Conservation (phyloP, 2,888 invertebrate genomes). For the Hemithea aestivaria region DNA sequence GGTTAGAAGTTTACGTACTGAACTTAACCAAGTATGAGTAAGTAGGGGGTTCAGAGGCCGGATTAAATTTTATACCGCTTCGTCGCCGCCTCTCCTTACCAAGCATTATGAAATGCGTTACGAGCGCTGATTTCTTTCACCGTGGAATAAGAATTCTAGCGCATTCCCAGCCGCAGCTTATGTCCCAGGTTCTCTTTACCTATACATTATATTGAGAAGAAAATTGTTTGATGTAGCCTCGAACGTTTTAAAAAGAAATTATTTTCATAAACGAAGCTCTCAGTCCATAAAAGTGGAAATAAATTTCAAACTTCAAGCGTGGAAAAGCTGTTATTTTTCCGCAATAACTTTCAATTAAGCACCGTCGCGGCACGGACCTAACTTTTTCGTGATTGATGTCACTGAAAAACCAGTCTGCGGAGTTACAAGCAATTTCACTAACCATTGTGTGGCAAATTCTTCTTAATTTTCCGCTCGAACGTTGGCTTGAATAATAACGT, state of each 20-base stretch:
- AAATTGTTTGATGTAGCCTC: background rate
- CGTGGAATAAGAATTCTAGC: slow-evolving; percentile 35
- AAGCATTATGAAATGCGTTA: slow-evolving; percentile 38
- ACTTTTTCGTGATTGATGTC: slow-evolving; percentile 44
- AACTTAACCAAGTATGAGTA: no score
- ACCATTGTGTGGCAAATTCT: slow-evolving; percentile 54
- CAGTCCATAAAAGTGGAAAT: slow-evolving; percentile 24
- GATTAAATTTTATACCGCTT: slow-evolving; percentile 42
- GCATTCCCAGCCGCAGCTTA: slow-evolving; percentile 7
- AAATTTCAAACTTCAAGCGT: slow-evolving; percentile 23
- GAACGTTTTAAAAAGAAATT: background rate
- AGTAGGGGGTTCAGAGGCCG: slow-evolving; percentile 7
- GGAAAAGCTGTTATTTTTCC: slow-evolving; percentile 26
- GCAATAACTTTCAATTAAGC: slow-evolving; percentile 46
- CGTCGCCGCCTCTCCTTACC: slow-evolving; percentile 27
- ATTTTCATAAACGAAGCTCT: slow-evolving; percentile 13
- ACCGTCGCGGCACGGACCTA: slow-evolving; percentile 29
- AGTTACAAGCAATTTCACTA: slow-evolving; percentile 50
- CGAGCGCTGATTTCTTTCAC: slow-evolving; percentile 37
- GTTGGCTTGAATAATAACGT: slow-evolving; percentile 56
- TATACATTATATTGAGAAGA: slow-evolving; percentile 30
- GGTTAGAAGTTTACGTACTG: no score
- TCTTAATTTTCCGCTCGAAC: slow-evolving; percentile 65
- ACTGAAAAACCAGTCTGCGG: slow-evolving; percentile 36
- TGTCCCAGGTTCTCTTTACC: slow-evolving; percentile 17